Percentiles rank a stretch among this genome's conserved stretches.
phyloP scores from a whole-genome alignment of 2,113 vertebrate genomes.

The Climacteris rufus region DNA sequence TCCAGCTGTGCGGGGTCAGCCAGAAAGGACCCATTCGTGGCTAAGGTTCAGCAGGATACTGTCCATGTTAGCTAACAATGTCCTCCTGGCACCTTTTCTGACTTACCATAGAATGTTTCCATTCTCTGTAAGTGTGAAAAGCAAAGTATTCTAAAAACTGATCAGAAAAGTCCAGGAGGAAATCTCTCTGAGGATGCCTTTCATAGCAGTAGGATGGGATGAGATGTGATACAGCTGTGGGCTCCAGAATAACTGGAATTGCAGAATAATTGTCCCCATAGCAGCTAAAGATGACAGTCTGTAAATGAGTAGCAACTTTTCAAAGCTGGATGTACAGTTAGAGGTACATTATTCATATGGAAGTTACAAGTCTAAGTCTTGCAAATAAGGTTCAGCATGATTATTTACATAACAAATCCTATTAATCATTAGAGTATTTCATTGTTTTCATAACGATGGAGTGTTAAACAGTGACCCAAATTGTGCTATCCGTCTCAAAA shows the following conservation, averaged over 20 bases:
- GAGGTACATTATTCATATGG: neutral
- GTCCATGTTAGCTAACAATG: neutral
- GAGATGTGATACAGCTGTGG: neutral
- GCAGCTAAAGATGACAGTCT: neutral
- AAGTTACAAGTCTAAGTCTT: neutral
- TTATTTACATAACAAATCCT: slow-evolving; percentile 42
- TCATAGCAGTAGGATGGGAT: neutral
- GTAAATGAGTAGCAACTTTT: neutral
- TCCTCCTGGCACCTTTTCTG: neutral
- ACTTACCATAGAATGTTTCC: neutral
- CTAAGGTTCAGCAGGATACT: neutral
- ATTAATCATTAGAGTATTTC: slow-evolving; percentile 14
- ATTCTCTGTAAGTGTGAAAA: neutral
- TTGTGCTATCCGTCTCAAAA: slow-evolving; percentile 5
- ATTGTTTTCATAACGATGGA: neutral
- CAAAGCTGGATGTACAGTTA: neutral
- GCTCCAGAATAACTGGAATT: rapidly evolving
- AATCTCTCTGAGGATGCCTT: neutral
- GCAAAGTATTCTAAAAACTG: neutral
- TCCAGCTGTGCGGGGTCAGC: neutral
- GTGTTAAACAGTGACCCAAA: slow-evolving; percentile 24
- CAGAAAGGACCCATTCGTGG: neutral
- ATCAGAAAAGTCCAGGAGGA: neutral
- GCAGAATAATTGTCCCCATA: neutral
- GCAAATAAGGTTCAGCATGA: neutral